A percentile compares a stretch with the other conserved stretches of the same genome.
phyloP scores from a whole-genome alignment of 2,113 vertebrate species.

The Mus musculus region GRCm39 chrX:78323501-78324000 shows the following conservation, averaged over 20 bases:
- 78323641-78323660: not conserved
- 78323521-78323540: not conserved
- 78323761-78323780: not conserved
- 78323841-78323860: not conserved
- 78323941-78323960: not conserved
- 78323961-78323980: not conserved
- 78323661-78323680: not conserved
- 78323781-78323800: too few relatives aligned
- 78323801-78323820: not conserved
- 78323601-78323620: not conserved
- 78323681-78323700: not conserved
- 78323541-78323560: slow-evolving; percentile 1
- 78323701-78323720: not conserved
- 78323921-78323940: too few relatives aligned
- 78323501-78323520: not conserved
- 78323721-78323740: too few relatives aligned
- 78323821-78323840: not conserved
- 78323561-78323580: not conserved
- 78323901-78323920: not conserved
- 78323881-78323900: not conserved
- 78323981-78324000: not conserved
- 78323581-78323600: not conserved
- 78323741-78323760: too few relatives aligned
- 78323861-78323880: not conserved
- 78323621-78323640: not conserved